Percentiles rank a stretch among this genome's conserved stretches.
These are phyloP conservation scores for Zonitis immaculata DNA, from an alignment of 2,888 invertebrate genomes.

Conservation along the genomic window DNA sequence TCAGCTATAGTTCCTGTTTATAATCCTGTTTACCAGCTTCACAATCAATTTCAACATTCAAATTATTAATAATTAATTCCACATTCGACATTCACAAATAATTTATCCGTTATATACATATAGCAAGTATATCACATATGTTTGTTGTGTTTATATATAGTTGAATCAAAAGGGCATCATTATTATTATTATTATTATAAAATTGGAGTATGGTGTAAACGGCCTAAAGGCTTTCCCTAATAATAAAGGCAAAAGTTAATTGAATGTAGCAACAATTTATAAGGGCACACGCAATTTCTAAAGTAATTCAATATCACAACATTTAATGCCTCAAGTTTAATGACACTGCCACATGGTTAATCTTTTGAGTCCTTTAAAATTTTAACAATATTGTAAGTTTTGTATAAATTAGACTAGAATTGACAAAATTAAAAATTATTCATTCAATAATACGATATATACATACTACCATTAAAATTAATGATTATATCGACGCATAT, in stretches of 20 bases:
- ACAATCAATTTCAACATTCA: not conserved
- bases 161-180: not conserved
- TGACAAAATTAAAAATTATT: too few relatives aligned
- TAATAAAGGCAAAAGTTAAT: conserved; percentile 28
- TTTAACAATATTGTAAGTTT: not conserved
- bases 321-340: conserved; percentile 31
- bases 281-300: conserved; percentile 19
- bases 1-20: not conserved
- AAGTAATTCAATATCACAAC: conserved; percentile 25
- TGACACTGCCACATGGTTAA: conserved; percentile 25
- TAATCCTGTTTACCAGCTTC: not conserved
- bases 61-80: not conserved
- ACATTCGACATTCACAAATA: not conserved
- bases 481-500: not conserved
- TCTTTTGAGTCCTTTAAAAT: not conserved
- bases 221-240: not conserved
- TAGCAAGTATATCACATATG: not conserved
- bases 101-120: not conserved
- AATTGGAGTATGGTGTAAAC: not conserved
- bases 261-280: conserved; percentile 31
- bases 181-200: too few relatives aligned
- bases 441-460: too few relatives aligned
- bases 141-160: not conserved
- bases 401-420: not conserved
- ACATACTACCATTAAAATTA: not conserved